Conservation (phyloP, 2,888 invertebrate species). For the Caradrina clavipalpis region DNA sequence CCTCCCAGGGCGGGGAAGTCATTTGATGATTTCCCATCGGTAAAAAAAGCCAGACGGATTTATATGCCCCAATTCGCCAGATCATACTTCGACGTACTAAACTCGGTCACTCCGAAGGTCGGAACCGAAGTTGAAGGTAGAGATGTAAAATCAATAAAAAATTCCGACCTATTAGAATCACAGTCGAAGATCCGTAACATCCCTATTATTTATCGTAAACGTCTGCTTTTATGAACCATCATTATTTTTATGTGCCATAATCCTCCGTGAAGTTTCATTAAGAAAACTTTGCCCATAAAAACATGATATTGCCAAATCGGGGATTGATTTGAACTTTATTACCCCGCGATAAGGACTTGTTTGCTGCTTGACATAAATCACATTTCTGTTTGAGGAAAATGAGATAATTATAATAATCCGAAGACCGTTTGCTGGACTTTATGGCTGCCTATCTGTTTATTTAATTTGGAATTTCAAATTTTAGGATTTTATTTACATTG, state of each 20-base stretch:
- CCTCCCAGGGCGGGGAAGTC: too few species aligned
- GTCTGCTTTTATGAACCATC: constrained; percentile 69
- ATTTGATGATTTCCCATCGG: too few species aligned
- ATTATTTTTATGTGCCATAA: constrained; percentile 75
- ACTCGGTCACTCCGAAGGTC: too few species aligned
- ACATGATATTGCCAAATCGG: constrained; percentile 47
- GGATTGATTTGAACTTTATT: constrained; percentile 61
- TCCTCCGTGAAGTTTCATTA: constrained; percentile 70
- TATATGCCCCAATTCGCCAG: too few species aligned
- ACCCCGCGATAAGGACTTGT: constrained; percentile 34
- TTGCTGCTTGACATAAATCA: constrained; percentile 22
- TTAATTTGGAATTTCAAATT: constrained; percentile 29
- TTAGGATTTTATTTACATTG: constrained; percentile 14
- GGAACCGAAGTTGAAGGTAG: too few species aligned
- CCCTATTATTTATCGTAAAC: constrained; percentile 60
- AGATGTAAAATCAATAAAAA: too few species aligned
- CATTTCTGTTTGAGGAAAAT: constrained; percentile 29
- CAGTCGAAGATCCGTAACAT: too few species aligned
- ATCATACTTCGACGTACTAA: too few species aligned
- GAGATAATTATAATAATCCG: constrained; percentile 30
- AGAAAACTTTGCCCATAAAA: constrained; percentile 64
- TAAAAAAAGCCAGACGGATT: too few species aligned
- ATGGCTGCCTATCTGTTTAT: constrained; percentile 30
- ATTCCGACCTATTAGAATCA: too few species aligned
- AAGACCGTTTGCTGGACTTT: constrained; percentile 25